Evolutionary conservation across 2,113 vertebrate species (phyloP), one percentile per base, ranked within the genome.

Genomic region (Spizaetus ornatus): DNA sequence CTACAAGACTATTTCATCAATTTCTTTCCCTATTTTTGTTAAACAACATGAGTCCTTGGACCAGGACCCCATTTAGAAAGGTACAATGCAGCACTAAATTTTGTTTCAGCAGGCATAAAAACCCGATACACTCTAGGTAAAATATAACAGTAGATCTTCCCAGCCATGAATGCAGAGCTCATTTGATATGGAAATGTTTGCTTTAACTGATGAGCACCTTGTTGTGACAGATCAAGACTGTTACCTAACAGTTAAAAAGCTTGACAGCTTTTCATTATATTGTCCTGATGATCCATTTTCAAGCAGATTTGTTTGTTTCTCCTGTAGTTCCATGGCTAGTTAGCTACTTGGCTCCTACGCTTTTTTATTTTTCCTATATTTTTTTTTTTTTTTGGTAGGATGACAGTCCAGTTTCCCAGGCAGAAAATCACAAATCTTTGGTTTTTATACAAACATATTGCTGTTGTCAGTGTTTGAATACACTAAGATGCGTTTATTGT

Each of bases 101-200:
- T 73, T 77, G 4, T 65, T 91, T 72, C 36, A 31, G 10, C 36
- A 78, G 3, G 5, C 31, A 6, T 70, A 61, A 66, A 65, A 31
- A 2, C 2, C 2, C 0, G 1, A 8, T 16, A 32, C 0, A 0
- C 66, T 84, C 25, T 27, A 29, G 13, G 27, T 19, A 83, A 61
- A 86, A 38, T 26, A n/a, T 14, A 79, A 20, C 10, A 59, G 7
- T 17, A 80, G 7, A 50, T 72, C 22, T 63, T 82, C 42, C 10
- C 23, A 80, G 18, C 4, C 10, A 13, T 29, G 26, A 67, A 56
- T 47, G 17, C 10, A 52, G 43, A 83, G 4, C 11, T 52, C 2
- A 2, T 77, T 92, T 92, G 26, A 61, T 25, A 65, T 13, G 22
- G 4, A 82, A 92, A 73, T 4, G 0, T 47, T 63, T 86, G 7